Evolutionary conservation across 1,140 invertebrate species (phyloP).

Genomic region (Drosophila novamexicana): DNA sequence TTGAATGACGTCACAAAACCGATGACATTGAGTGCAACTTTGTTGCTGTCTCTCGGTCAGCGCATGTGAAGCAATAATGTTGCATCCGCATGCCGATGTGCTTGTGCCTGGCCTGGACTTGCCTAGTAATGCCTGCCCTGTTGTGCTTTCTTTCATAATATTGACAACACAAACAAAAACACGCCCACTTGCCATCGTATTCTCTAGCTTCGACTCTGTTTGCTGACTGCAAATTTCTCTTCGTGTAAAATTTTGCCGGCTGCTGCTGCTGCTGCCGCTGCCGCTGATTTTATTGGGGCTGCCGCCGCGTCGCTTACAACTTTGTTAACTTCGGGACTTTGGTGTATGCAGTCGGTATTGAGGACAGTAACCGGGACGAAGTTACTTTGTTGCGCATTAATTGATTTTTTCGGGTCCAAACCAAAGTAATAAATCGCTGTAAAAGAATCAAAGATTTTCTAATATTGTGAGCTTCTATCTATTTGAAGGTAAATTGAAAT

Average conservation of each 20-base stretch:
- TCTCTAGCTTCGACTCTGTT: conserved; percentile 16
- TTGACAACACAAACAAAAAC: conserved; percentile 68
- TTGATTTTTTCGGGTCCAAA: conserved; percentile 67
- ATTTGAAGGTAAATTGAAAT: background rate
- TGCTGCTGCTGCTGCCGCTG: conserved; percentile 4
- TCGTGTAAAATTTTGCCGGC: conserved; percentile 47
- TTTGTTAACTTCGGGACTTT: conserved; percentile 77
- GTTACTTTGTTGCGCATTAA: conserved; percentile 83
- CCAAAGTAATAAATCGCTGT: conserved; percentile 5
- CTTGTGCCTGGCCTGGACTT: conserved; percentile 24
- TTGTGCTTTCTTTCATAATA: conserved; percentile 55
- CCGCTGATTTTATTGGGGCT: conserved; percentile 15
- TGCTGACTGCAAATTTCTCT: conserved; percentile 44
- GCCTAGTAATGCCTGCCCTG: conserved; percentile 52
- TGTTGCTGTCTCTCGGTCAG: conserved; percentile 55
- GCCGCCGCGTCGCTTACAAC: conserved; percentile 63
- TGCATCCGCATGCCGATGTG: conserved; percentile 48
- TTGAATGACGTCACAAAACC: conserved; percentile 69
- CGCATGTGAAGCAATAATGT: conserved; percentile 31
- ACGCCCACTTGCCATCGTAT: conserved; percentile 17
- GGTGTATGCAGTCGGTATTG: conserved; percentile 74
- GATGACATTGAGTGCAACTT: conserved; percentile 84
- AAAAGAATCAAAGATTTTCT: background rate
- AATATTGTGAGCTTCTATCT: too few relatives aligned
- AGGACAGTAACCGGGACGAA: conserved; percentile 82